Percentiles rank a stretch among this genome's conserved stretches.
phyloP scores from a whole-genome alignment of 2,113 vertebrate species.

The Stegostoma tigrinum region DNA sequence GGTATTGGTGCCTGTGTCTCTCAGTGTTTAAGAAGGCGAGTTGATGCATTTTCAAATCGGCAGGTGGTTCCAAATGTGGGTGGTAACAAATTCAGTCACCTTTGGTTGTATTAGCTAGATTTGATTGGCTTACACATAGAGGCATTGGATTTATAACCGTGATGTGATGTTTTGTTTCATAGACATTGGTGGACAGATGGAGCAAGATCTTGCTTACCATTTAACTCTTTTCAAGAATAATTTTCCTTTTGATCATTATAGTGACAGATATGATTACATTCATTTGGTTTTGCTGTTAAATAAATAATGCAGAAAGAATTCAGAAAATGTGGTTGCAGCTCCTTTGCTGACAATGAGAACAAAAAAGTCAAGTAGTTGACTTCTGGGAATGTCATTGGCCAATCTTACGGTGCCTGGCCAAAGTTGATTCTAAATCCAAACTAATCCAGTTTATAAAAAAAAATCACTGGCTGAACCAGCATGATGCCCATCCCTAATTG shows the following conservation, averaged over 20 bases:
- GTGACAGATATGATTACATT: background rate
- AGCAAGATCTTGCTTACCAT: background rate
- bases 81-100: background rate
- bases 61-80: background rate
- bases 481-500: too few species aligned
- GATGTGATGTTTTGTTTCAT: background rate
- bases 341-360: too few species aligned
- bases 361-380: too few species aligned
- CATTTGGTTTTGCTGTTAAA: background rate
- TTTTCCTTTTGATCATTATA: background rate
- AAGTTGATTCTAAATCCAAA: too few species aligned
- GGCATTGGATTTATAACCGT: background rate
- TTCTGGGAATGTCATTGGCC: too few species aligned
- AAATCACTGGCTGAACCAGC: too few species aligned
- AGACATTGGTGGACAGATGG: background rate
- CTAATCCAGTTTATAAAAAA: too few species aligned
- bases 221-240: background rate
- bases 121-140: background rate
- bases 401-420: too few species aligned
- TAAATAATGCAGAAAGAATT: too few species aligned
- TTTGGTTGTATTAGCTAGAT: background rate
- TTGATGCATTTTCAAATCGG: background rate
- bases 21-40: too few species aligned
- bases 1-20: background rate
- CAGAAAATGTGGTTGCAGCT: too few species aligned